Base-by-base conservation (phyloP, 2,797 vertebrate species). In the Varecia variegata region DNA sequence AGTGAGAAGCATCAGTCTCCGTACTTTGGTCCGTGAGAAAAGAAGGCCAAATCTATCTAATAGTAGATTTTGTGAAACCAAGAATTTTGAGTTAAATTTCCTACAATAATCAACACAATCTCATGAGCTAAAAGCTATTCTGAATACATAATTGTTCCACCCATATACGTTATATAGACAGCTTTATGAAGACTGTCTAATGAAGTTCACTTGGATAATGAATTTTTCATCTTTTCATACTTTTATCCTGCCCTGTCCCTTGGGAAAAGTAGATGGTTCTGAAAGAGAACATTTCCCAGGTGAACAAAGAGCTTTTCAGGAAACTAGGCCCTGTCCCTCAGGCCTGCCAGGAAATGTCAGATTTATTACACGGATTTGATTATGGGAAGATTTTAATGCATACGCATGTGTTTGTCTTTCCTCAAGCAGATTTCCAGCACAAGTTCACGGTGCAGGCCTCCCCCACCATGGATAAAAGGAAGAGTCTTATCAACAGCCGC, bases 371-470 rank as follows among this genome's bases (percentile, higher is more conserved):
- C 92, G 60, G 86, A 83, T 80, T 54, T 65, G 50, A 38, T 43
- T n/a, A 25, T 54, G 65, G 86, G 60, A 65, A 79, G 27, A 67
- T 70, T n/a, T 68, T 96, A 79, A 76, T 18, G n/a, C 20, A 86
- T 11, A 21, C 11, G 3, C 6, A 0, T 80, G 0, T 87, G 3
- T 97, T 47, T 97, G 67, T 97, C 18, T 98, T 94, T 97, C 12
- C 88, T 71, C 74, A 83, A 98, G 94, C 97, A 99, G 99, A 99
- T 99, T 99, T 99, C 97, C 99, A 99, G 98, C 99, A 99, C 98
- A 99, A 99, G 98, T 99, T 99, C 98, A 99, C 99, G 10, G 99
- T 99, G 83, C 99, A 99, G 97, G 99, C 99, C 25, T 99, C 99
- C 83, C 99, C 99, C 2, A 99, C 99, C 1, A 99, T 99, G 97